phyloP scores from a whole-genome alignment of 2,888 invertebrate species.

The Tetropium fuscum region DNA sequence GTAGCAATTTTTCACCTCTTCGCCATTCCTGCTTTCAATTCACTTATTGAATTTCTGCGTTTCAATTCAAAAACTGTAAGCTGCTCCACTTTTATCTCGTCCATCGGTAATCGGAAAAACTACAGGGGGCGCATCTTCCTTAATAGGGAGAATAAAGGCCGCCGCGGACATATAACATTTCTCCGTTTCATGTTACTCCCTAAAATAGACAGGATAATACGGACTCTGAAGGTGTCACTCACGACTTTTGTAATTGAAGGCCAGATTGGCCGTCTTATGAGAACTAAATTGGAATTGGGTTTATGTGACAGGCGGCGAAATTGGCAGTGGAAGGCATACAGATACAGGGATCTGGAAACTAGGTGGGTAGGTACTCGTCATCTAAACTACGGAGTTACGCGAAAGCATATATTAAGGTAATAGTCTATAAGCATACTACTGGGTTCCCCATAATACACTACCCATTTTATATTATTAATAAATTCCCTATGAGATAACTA shows the following conservation, averaged over 20 bases:
- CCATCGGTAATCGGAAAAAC: constrained; percentile 56
- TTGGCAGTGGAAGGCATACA: neutral
- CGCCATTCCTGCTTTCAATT: constrained; percentile 39
- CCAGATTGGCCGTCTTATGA: constrained; percentile 17
- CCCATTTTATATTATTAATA: too few species aligned
- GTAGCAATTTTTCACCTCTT: constrained; percentile 29
- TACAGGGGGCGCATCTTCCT: constrained; percentile 25
- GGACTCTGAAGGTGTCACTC: constrained; percentile 26
- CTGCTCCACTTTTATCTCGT: constrained; percentile 60
- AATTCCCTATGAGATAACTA: too few species aligned
- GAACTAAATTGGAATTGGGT: constrained; percentile 18
- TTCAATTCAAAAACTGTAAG: constrained; percentile 61
- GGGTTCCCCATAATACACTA: too few species aligned
- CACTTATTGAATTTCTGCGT: constrained; percentile 61
- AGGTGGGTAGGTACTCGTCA: too few species aligned
- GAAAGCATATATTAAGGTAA: too few species aligned
- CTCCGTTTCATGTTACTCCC: constrained; percentile 23
- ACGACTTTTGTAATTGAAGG: constrained; percentile 26
- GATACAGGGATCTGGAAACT: too few species aligned
- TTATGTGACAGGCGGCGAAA: constrained; percentile 20
- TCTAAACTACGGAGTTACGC: too few species aligned
- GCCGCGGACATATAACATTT: constrained; percentile 19
- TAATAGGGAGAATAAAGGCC: constrained; percentile 16
- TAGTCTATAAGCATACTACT: too few species aligned
- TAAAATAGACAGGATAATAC: constrained; percentile 25